A percentile compares a stretch with the other conserved stretches of the same genome.
These are phyloP conservation scores for Sula dactylatra DNA, from an alignment of 2,113 vertebrate genomes.

Conservation along the genomic window DNA sequence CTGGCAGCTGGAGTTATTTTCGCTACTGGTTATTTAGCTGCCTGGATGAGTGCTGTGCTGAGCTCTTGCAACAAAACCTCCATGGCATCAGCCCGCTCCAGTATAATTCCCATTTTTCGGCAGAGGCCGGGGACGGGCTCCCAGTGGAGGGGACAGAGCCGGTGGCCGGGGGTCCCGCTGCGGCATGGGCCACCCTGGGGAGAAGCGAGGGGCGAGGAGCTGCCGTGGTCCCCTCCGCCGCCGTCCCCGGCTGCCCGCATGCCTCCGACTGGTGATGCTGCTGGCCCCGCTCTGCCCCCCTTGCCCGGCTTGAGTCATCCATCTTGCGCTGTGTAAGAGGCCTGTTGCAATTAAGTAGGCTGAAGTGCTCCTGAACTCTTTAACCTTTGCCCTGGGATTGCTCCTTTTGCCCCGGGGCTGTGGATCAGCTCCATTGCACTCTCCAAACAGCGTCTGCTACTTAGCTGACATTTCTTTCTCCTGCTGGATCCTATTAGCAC, in stretches of 20 bases:
- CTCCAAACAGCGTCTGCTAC: constrained; percentile 58
- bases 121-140: accelerated
- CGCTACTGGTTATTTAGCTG: background rate
- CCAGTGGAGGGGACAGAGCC: background rate
- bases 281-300: background rate
- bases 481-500: constrained; percentile 63
- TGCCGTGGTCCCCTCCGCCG: accelerated
- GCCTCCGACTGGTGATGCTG: background rate
- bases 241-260: accelerated
- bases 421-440: constrained; percentile 65
- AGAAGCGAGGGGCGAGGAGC: background rate
- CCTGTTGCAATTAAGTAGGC: constrained; percentile 37
- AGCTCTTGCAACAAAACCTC: background rate
- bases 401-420: constrained; percentile 55
- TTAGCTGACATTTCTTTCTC: constrained; percentile 57
- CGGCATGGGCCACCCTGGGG: background rate
- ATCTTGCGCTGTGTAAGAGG: constrained; percentile 17
- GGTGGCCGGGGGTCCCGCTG: accelerated
- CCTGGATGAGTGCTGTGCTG: background rate
- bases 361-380: constrained; percentile 62
- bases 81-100: accelerated
- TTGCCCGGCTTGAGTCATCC: background rate
- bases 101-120: accelerated
- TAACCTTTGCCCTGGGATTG: constrained; percentile 67
- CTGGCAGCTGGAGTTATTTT: background rate